Conservation (phyloP, 2,888 invertebrate genomes). For the Acleris emargana region DNA sequence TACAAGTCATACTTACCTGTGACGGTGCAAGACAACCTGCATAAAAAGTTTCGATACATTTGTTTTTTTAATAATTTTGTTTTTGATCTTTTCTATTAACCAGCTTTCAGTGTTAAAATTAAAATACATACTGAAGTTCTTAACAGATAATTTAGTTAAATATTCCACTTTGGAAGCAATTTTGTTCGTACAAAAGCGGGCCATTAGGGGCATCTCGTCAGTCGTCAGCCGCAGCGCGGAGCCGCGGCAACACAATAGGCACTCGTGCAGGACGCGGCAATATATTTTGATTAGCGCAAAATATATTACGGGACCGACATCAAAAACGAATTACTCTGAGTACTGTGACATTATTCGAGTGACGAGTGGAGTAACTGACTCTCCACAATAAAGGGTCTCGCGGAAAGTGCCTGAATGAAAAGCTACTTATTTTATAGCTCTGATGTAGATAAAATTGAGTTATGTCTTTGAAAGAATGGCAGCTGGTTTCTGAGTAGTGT, state of each 20-base stretch:
- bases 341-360: constrained; percentile 59
- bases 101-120: not conserved
- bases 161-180: constrained; percentile 34
- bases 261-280: constrained; percentile 52
- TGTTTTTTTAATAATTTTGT: no score
- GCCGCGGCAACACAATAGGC: constrained; percentile 46
- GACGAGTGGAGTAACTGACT: constrained; percentile 50
- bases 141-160: constrained; percentile 32
- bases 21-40: no score
- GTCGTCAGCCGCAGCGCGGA: constrained; percentile 30
- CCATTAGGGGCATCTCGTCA: constrained; percentile 31
- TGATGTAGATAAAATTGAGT: constrained; percentile 33
- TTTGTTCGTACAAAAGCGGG: constrained; percentile 26
- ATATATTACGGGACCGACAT: constrained; percentile 63
- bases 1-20: no score
- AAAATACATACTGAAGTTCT: constrained; percentile 21
- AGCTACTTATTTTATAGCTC: constrained; percentile 36
- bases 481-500: constrained; percentile 5
- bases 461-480: constrained; percentile 26
- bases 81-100: constrained; percentile 17
- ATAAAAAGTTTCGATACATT: no score
- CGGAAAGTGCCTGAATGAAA: constrained; percentile 45
- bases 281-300: constrained; percentile 67
- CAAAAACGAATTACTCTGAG: constrained; percentile 67
- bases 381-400: constrained; percentile 52